These are phyloP conservation scores for Campoletis sonorensis DNA, from an alignment of 1,140 invertebrate genomes.

Conservation along the genomic window DNA sequence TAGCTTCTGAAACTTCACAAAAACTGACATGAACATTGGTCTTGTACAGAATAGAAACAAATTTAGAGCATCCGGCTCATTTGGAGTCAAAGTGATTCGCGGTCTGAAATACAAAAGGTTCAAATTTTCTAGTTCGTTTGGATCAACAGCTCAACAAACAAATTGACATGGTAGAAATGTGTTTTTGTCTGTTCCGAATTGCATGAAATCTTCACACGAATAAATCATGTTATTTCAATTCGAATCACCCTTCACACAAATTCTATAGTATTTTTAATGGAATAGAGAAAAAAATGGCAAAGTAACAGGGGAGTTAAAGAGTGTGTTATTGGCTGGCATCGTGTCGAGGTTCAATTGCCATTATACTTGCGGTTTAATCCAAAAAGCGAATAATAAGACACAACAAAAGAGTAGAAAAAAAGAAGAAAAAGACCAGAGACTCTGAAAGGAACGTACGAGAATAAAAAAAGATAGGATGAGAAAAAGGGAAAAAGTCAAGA, in stretches of 20 bases:
- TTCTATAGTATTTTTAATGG: not conserved
- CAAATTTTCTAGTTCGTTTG: not conserved
- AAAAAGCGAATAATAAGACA: slow-evolving; percentile 30
- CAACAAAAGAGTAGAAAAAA: slow-evolving; percentile 6
- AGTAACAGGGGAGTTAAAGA: no score
- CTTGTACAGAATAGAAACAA: not conserved
- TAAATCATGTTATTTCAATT: not conserved
- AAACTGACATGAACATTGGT: not conserved
- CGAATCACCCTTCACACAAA: not conserved
- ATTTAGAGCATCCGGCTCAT: not conserved
- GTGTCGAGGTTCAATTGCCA: not conserved
- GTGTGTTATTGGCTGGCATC: no score
- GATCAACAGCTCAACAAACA: not conserved
- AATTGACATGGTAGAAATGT: not conserved
- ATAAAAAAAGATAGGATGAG: slow-evolving; percentile 6
- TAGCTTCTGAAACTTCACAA: no score
- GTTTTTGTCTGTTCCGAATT: slow-evolving; percentile 10
- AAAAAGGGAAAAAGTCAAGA: slow-evolving; percentile 10
- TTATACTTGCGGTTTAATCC: slow-evolving; percentile 29
- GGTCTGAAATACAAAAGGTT: not conserved
- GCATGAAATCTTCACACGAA: not conserved
- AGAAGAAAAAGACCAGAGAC: not conserved
- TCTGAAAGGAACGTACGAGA: not conserved
- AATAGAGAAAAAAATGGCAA: no score
- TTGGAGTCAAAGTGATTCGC: not conserved